These are phyloP conservation scores for Hydroisotoma schaefferi DNA, from an alignment of 2,888 invertebrate genomes.

Conservation along the genomic window DNA sequence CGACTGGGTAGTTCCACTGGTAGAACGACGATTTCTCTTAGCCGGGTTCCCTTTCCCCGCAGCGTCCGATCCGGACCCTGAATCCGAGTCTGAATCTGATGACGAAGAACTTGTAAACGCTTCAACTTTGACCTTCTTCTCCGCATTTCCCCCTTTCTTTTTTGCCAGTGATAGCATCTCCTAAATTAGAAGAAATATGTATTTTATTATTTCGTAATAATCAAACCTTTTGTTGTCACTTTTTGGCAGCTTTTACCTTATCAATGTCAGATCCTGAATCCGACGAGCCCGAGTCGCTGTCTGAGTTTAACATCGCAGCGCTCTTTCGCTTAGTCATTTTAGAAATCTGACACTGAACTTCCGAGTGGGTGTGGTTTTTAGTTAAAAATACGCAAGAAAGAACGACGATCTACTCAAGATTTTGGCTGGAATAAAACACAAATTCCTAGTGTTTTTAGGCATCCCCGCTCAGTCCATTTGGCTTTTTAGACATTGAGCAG, in stretches of 20 bases:
- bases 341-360: no score
- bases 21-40: constrained; percentile 51
- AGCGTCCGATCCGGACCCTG: constrained; percentile 51
- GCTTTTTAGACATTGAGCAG: no score
- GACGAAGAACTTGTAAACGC: constrained; percentile 50
- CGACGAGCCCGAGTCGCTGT: constrained; percentile 61
- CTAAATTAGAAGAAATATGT: no score
- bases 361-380: no score
- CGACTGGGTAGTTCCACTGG: constrained; percentile 51
- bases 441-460: no score
- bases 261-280: constrained; percentile 72
- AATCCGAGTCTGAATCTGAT: constrained; percentile 58
- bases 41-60: constrained; percentile 52
- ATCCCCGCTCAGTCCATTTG: no score
- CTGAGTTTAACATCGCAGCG: constrained; percentile 76
- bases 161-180: constrained; percentile 77
- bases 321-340: constrained; percentile 62
- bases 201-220: no score
- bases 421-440: no score
- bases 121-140: constrained; percentile 43
- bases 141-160: constrained; percentile 56
- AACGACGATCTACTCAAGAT: no score
- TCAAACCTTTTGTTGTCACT: no score
- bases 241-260: constrained; percentile 60
- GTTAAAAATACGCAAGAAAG: no score